phyloP scores from a whole-genome alignment of 2,888 invertebrate species.

The Andrena trimmerana region DNA sequence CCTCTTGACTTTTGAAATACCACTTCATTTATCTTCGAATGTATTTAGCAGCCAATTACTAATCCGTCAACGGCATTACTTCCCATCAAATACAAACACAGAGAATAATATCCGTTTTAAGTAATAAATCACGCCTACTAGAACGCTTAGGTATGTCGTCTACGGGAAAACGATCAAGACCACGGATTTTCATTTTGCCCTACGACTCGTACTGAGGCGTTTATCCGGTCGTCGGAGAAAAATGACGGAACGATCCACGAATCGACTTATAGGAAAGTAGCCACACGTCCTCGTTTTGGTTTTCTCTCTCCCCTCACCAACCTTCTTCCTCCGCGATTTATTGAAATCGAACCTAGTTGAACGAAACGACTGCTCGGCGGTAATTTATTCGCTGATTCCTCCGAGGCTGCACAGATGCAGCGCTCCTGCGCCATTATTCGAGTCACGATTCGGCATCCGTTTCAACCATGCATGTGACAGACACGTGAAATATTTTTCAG shows the following conservation, averaged over 20 bases:
- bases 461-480: constrained; percentile 31
- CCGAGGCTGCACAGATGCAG: constrained; percentile 10
- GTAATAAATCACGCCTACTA: not conserved
- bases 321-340: constrained; percentile 37
- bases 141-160: not conserved
- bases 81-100: not conserved
- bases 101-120: constrained; percentile 3
- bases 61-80: not conserved
- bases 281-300: constrained; percentile 41
- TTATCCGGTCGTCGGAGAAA: not conserved
- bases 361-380: constrained; percentile 9
- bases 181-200: not conserved
- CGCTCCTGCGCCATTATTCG: constrained; percentile 48
- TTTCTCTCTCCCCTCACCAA: not conserved
- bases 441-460: constrained; percentile 62
- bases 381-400: constrained; percentile 18
- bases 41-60: too few species aligned
- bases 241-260: not conserved
- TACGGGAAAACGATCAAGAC: not conserved
- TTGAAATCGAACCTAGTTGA: constrained; percentile 60
- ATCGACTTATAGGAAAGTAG: constrained; percentile 30
- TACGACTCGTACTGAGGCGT: not conserved
- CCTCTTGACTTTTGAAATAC: too few species aligned
- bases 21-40: too few species aligned
- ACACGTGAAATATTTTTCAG: constrained; percentile 47